Evolutionary conservation across 2,888 invertebrate species (phyloP), one percentile per base, ranked within the genome.

Genomic region (Stenoptilia bipunctidactyla): DNA sequence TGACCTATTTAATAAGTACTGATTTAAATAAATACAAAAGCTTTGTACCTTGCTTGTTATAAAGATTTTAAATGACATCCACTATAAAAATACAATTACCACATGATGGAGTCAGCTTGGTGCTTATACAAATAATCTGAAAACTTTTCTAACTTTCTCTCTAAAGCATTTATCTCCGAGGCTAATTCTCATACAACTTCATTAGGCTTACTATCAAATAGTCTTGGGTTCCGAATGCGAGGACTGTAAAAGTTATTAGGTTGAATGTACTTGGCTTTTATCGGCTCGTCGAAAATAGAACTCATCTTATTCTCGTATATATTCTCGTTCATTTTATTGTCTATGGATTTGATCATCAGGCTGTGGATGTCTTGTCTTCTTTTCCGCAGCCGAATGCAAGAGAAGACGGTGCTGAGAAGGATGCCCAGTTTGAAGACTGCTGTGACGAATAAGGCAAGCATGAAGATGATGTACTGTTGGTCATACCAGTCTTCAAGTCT

Each of bases 401-500:
- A 89, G 40, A 92, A 76, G 12, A 92, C 85, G 0, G 91, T 90
- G 58, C 89, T 89, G 3, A 92, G 69, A 4, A 93, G 75, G 0
- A 92, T 89, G 38, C 87, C 86, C 42, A 93, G 87, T 66, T 93
- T 92, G 36, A 92, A 86, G n/a, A 92, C 62, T 1, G 91, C 89
- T 13, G 90, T 74, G 1, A 89, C 73, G 40, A 93, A 77, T 13
- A 91, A 86, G 13, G 88, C 86, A 2, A 86, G 82, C 55, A 93
- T 80, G 50, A 93, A 87, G 27, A 90, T 73, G 15, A 90, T 64
- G 52, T 91, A 92, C 50, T 93, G 93, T 43, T 91, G 87, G 41
- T 90, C 87, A 57, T 91, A 91, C 93, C 93, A 93, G 43, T 87
- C 86, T 63, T 92, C 91, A 40, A 93, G 68, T 61, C 86, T 86